Conservation (phyloP, 2,888 invertebrate genomes). For the Helobdella robusta region DNA sequence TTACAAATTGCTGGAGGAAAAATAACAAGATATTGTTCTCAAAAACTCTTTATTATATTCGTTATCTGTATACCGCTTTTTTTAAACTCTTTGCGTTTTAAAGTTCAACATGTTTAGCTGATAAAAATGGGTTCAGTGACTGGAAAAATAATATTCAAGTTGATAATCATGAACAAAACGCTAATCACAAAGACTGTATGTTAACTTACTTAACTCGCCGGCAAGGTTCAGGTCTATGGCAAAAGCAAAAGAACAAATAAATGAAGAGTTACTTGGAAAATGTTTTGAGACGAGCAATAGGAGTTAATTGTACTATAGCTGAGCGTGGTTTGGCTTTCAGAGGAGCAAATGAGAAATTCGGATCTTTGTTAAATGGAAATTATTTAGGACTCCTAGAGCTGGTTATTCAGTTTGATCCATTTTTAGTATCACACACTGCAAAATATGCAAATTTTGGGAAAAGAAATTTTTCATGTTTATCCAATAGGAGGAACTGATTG, state of each 20-base stretch:
- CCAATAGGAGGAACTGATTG: constrained; percentile 1
- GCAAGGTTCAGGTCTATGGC: neutral
- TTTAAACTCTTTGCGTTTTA: neutral
- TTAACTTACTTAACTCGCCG: constrained; percentile 1
- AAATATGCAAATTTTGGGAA: neutral
- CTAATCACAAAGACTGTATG: neutral
- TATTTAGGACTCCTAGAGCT: neutral
- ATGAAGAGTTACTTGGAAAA: neutral
- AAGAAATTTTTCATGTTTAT: neutral
- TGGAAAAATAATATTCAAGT: neutral
- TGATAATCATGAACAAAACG: constrained; percentile 1
- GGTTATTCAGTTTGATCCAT: neutral
- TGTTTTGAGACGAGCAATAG: constrained; percentile 3
- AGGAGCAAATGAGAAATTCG: neutral
- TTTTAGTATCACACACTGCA: constrained; percentile 3
- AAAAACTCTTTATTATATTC: too few species aligned
- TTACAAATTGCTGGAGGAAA: too few species aligned
- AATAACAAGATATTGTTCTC: too few species aligned
- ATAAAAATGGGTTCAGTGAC: constrained; percentile 3
- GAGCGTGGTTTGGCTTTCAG: constrained; percentile 4
- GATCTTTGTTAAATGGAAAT: neutral
- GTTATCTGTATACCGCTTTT: neutral
- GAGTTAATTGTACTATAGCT: neutral
- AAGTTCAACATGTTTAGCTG: neutral
- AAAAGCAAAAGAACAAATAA: neutral